Conservation (phyloP, 2,113 vertebrate species). For the sheep (Ovis aries) region DNA sequence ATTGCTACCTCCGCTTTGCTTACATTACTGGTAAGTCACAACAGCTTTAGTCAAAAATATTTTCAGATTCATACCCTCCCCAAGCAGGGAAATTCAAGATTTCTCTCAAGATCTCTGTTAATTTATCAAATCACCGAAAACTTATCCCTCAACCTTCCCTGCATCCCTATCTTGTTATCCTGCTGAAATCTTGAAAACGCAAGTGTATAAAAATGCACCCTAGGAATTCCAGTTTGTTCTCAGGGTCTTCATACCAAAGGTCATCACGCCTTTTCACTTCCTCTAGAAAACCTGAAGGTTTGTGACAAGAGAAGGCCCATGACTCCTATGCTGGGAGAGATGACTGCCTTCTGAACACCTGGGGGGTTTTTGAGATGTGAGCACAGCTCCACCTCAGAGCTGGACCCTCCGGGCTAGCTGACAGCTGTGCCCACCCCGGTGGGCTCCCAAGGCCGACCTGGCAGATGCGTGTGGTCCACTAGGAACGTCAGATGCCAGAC, state of each 20-base stretch:
- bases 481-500: not conserved
- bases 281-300: not conserved
- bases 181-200: not conserved
- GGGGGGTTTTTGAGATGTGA: not conserved
- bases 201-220: accelerated
- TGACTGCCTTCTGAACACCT: not conserved
- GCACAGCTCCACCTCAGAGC: not conserved
- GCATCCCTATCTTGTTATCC: not conserved
- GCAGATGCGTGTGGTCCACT: not conserved
- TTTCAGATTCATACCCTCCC: not conserved
- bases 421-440: not conserved
- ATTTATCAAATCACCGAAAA: not conserved
- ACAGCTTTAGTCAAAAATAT: not conserved
- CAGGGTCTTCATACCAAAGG: not conserved
- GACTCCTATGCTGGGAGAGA: not conserved
- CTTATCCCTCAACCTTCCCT: not conserved
- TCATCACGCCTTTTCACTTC: not conserved
- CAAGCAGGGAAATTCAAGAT: not conserved
- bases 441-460: not conserved
- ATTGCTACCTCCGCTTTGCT: not conserved
- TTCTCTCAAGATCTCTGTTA: not conserved
- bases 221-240: no score
- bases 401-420: not conserved
- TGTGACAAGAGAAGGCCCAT: not conserved
- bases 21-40: not conserved